Base-by-base conservation (phyloP, 1,140 invertebrate genomes). In the Aphidius gifuensis region DNA sequence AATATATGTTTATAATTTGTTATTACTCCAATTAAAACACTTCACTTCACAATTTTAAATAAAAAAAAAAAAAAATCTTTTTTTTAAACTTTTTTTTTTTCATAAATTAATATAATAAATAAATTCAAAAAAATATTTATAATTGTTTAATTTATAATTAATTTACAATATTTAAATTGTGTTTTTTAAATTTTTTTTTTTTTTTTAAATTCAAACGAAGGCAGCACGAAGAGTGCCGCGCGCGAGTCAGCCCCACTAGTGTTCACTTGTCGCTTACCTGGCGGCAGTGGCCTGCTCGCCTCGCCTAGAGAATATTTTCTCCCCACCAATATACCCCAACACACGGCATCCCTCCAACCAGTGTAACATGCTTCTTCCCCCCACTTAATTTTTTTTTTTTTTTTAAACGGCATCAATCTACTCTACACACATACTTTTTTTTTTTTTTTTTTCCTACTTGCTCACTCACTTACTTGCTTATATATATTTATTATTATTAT, bases 231-330 rank as follows among this genome's bases (percentile, higher is more conserved):
- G 58, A 8, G 23, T 23, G 23, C 23, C 32, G 70, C 73, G 75
- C 71, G 74, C 73, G 74, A 72, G 75, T 72, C 75, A 73, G 76
- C 75, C 74, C 75, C 73, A 75, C 72, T 77, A 75, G 74, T 72
- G 72, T 69, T 70, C 69, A 51, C 53, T 71, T 66, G 68, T 75
- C 70, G 72, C 73, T 76, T 78, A 77, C 76, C 77, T 77, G 78
- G 74, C 68, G 64, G 70, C 69, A 66, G 53, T 67, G 71, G 66
- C 65, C 64, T 68, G 61, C 67, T 68, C 70, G 69, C 74, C 69
- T 73, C 66, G 74, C 69, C 70, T 76, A 76, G 76, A 74, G 68
- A 65, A 68, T 73, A 69, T 43, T 43, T 40, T 68, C 73, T 71
- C 74, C 69, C 71, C 58, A 58, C 49, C 55, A 55, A 45, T 40